Evolutionary conservation across 2,113 vertebrate genomes (phyloP).

Genomic region (Cinclus cinclus): DNA sequence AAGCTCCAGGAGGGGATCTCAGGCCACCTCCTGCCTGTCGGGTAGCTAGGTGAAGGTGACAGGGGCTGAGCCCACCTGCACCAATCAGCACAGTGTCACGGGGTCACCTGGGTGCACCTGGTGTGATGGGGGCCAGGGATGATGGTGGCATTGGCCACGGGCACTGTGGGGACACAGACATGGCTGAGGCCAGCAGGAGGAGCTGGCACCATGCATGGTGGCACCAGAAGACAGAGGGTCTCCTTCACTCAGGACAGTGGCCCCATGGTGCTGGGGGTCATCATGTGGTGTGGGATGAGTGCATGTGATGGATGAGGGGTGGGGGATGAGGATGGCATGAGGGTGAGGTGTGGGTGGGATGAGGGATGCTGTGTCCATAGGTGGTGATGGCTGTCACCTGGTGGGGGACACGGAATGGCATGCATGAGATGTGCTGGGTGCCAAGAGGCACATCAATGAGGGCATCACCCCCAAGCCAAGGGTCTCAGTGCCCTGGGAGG

Average conservation of each 20-base stretch:
- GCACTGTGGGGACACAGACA: background rate
- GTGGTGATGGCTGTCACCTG: too few relatives aligned
- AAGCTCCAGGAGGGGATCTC: background rate
- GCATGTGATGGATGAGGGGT: background rate
- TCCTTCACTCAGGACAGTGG: background rate
- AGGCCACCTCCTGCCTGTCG: accelerated
- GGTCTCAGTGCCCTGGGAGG: background rate
- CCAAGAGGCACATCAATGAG: background rate
- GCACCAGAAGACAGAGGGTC: background rate
- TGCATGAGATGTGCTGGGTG: background rate
- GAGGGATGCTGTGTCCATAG: too few relatives aligned
- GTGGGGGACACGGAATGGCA: too few relatives aligned
- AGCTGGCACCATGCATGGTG: too few relatives aligned
- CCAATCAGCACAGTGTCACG: background rate
- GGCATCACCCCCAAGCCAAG: background rate
- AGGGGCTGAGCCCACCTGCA: background rate
- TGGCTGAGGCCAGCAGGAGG: too few relatives aligned
- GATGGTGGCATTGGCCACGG: background rate
- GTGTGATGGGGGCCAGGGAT: background rate
- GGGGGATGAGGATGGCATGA: background rate
- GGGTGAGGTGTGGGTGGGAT: too few relatives aligned
- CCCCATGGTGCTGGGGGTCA: background rate
- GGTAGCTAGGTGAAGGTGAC: background rate
- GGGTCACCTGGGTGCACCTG: background rate
- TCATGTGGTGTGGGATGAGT: background rate